These are phyloP conservation scores for Nomia melanderi DNA, from an alignment of 1,140 invertebrate species.

Conservation along the genomic window DNA sequence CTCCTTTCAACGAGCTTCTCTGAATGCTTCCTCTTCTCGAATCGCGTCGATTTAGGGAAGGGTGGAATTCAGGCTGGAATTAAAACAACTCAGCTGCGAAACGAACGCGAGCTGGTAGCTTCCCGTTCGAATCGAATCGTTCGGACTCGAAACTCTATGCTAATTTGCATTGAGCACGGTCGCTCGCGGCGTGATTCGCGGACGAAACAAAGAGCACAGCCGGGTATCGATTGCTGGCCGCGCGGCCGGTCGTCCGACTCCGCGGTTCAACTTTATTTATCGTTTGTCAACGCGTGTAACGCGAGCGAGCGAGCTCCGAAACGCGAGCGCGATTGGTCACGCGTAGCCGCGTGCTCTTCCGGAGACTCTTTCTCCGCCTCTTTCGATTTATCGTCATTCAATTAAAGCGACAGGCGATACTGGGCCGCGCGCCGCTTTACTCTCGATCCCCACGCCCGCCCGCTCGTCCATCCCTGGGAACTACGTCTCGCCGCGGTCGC, in stretches of 20 bases:
- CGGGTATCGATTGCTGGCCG: constrained; percentile 54
- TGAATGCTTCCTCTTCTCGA: background rate
- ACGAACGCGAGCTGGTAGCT: too few species aligned
- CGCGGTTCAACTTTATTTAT: constrained; percentile 52
- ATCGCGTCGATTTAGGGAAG: constrained; percentile 1
- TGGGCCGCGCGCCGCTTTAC: background rate
- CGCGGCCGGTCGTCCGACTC: constrained; percentile 35
- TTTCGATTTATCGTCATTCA: constrained; percentile 45
- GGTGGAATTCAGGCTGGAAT: too few species aligned
- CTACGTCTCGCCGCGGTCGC: constrained; percentile 21
- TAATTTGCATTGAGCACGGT: constrained; percentile 42
- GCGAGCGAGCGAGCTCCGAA: constrained; percentile 33
- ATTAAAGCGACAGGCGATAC: constrained; percentile 40
- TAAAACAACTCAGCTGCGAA: too few species aligned
- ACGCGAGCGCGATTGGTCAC: constrained; percentile 27
- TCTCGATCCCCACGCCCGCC: constrained; percentile 10
- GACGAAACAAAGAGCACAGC: constrained; percentile 57
- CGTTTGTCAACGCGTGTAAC: constrained; percentile 43
- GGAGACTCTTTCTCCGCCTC: constrained; percentile 11
- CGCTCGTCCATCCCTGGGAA: background rate
- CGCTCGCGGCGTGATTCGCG: constrained; percentile 6
- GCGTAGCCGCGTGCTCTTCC: background rate
- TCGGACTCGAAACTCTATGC: background rate
- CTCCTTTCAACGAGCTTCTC: background rate
- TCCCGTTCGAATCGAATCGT: too few species aligned